Evolutionary conservation across 2,888 invertebrate species (phyloP), one percentile per base, ranked within the genome.

Genomic region (Romanomermis culicivorax): DNA sequence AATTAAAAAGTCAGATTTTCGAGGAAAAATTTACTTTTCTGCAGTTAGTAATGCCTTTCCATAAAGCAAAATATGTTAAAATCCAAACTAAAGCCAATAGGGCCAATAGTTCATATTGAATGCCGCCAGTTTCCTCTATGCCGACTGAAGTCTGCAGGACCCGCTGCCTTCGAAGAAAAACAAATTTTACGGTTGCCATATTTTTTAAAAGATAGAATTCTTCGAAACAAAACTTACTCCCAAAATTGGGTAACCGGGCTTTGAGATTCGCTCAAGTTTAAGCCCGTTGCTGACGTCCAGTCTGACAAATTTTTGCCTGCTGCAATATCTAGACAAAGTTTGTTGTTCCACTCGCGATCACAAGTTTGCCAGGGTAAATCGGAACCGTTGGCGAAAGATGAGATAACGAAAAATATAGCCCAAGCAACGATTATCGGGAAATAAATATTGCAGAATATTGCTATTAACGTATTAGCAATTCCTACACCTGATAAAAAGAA

Each of bases 21-120:
- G n/a, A n/a, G n/a, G n/a, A n/a, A n/a, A n/a, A n/a, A n/a, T 26
- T 26, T 43, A 64, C 66, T 61, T 67, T 67, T 56, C 65, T 59
- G 2, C 68, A 68, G 42, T 68, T 60, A n/a, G 67, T 68, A 51
- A 68, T 68, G 26, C 68, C 68, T 50, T 67, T 68, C 65, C 68
- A 68, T 20, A 68, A 58, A 7, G 65, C 65, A 57, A 68, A 67
- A 56, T 68, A 68, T 54, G 68, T 61, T 45, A 67, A 57, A n/a
- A 65, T 43, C 68, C 68, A 68, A 2, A 66, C 61, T 14, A 61
- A 51, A 11, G 60, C 47, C 62, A 51, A 27, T 4, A 55, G 57
- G 29, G 58, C 58, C 24, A 66, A 56, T 23, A 68, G 58, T 53
- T 68, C 67, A 66, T 66, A 68, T 58, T 68, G 68, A 55, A 68